These are phyloP conservation scores for Danio albolineatus DNA, from an alignment of 2,797 vertebrate species.

Conservation along the genomic window DNA sequence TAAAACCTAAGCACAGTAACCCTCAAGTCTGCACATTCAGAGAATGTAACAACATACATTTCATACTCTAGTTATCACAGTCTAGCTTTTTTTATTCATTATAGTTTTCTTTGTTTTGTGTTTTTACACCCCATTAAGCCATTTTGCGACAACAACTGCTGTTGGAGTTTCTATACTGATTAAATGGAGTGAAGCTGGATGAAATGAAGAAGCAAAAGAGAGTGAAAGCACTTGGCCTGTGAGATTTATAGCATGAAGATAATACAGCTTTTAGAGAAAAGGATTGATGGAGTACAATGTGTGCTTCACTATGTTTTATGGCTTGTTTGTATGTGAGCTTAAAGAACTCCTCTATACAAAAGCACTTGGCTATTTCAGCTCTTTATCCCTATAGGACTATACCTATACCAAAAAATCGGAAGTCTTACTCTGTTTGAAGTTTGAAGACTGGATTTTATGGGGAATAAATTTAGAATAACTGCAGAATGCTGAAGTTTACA, in stretches of 20 bases:
- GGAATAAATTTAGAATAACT: neutral
- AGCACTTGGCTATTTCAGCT: conserved; percentile 3
- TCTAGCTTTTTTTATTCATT: neutral
- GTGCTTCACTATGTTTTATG: neutral
- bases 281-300: neutral
- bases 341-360: neutral
- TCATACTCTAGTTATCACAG: neutral
- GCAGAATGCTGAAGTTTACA: too few species aligned
- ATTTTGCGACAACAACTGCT: neutral
- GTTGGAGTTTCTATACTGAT: neutral
- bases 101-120: neutral
- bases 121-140: neutral
- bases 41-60: neutral
- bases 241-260: neutral
- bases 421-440: neutral
- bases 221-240: neutral
- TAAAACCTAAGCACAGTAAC: neutral
- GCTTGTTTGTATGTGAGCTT: conserved; percentile 1
- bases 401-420: neutral
- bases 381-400: neutral
- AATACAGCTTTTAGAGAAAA: conserved; percentile 8
- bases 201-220: neutral
- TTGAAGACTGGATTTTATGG: neutral
- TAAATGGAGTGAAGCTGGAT: neutral
- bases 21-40: neutral